Percentiles rank a stretch among this genome's conserved stretches.
phyloP scores from a whole-genome alignment of 2,113 vertebrate species.

The Lathamus discolor region DNA sequence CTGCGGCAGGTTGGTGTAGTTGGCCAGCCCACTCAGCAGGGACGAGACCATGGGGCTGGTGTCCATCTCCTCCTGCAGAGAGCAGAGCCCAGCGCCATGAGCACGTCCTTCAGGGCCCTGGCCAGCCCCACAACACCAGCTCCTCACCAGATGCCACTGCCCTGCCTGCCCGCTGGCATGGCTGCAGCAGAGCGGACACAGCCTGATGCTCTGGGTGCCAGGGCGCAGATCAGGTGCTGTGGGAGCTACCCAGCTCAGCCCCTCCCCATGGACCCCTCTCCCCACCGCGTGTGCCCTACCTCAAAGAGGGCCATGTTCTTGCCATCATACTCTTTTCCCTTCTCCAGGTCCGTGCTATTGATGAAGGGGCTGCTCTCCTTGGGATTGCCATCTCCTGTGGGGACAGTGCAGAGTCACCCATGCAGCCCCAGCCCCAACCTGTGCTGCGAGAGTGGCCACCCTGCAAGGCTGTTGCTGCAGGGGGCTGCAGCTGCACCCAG shows the following conservation, averaged over 20 bases:
- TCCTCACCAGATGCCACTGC: not conserved
- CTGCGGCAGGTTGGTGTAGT: slow-evolving; percentile 96
- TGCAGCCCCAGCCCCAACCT: not conserved
- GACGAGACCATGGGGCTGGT: slow-evolving; percentile 99
- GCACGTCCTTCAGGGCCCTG: not conserved
- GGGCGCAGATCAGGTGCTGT: rapidly evolving
- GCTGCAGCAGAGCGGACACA: not conserved
- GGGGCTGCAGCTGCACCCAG: rapidly evolving
- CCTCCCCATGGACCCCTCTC: not conserved
- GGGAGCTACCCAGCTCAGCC: not conserved
- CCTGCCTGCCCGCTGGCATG: rapidly evolving
- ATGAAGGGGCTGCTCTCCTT: slow-evolving; percentile 99
- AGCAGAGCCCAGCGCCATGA: rapidly evolving
- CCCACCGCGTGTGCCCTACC: slow-evolving; percentile 64
- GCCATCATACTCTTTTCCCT: slow-evolving; percentile 92
- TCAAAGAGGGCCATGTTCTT: slow-evolving; percentile 99
- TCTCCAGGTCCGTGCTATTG: slow-evolving; percentile 95
- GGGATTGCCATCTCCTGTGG: slow-evolving; percentile 92
- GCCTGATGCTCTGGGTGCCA: not conserved
- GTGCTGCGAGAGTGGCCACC: rapidly evolving
- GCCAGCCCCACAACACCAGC: not conserved
- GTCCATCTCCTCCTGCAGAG: slow-evolving; percentile 94
- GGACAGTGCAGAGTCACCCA: not conserved
- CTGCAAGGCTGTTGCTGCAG: rapidly evolving
- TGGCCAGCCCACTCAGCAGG: slow-evolving; percentile 93